Base-by-base conservation (phyloP, 2,888 invertebrate species). In the Myopa tessellatipennis region DNA sequence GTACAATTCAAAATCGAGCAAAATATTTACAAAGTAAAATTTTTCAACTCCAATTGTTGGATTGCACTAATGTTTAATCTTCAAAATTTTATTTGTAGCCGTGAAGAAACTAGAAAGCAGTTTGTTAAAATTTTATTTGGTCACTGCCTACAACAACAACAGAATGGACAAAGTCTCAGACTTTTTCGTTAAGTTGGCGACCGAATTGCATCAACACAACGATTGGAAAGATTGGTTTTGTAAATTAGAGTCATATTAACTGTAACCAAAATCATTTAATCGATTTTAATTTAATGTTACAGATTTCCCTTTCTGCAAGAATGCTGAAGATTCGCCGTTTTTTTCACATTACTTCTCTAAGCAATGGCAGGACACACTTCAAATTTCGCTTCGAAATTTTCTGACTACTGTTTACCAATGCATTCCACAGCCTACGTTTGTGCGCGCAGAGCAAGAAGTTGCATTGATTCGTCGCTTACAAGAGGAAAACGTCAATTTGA, bases 141-240 rank as follows among this genome's bases (percentile, higher is more conserved):
- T 98, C 16, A 96, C 95, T 85, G 97, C 97, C 36, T 92, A 92
- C 45, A 92, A 94, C 38, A 95, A 94, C 80, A 95, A 94, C 82
- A 94, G 95, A 82, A 91, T 92, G 75, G 98, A 98, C 58, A 95
- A 95, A 89, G 93, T 98, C 75, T 91, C 93, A 34, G 98, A 98
- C 81, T 98, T 98, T 90, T 95, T 98, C 86, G 91, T 93, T 12
- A 96, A 95, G 90, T 92, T 98, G 92, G 92, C 96, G 6, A 91
- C 94, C 18, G 97, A 98, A 83, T 89, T 98, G 68, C 97, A 97
- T 87, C 94, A 93, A 71, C 96, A 96, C 87, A 91, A 92, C 78
- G 98, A 98, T 87, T 98, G 98, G 97, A 96, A 95, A 86, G 98
- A 98, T 83, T 98, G 98, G 98, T 98, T 98, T 90, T 95, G 98